These are phyloP conservation scores for Sorex fumeus DNA, from an alignment of 2,113 vertebrate species.

Conservation along the genomic window DNA sequence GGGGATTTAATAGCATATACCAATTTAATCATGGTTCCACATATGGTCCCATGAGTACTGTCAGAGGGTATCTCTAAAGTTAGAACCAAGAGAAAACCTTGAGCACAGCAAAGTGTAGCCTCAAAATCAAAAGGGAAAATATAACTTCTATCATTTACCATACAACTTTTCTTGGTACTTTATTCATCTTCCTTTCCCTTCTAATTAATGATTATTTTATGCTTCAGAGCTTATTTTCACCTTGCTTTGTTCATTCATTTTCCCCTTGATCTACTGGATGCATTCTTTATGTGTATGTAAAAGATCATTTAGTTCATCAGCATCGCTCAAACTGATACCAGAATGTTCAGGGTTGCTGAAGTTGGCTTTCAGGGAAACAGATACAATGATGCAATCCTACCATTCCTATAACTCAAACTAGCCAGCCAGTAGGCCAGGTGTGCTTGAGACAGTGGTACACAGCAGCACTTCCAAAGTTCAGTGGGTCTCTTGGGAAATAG, in stretches of 20 bases:
- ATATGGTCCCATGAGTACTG: too few relatives aligned
- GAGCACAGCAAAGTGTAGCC: too few relatives aligned
- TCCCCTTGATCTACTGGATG: too few relatives aligned
- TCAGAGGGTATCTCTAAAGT: too few relatives aligned
- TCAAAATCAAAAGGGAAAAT: too few relatives aligned
- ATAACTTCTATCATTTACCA: too few relatives aligned
- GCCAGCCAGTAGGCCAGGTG: background rate
- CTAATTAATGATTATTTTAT: background rate
- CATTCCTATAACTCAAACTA: background rate
- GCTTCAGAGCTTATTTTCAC: background rate
- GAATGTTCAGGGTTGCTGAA: background rate
- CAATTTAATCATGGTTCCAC: too few relatives aligned
- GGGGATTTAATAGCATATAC: background rate
- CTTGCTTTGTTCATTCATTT: too few relatives aligned
- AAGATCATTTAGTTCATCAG: background rate
- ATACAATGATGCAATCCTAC: background rate
- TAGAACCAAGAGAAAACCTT: too few relatives aligned
- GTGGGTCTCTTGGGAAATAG: constrained; percentile 18
- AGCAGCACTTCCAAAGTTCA: constrained; percentile 45
- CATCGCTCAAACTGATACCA: background rate
- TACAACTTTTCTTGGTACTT: too few relatives aligned
- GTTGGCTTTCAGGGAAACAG: background rate
- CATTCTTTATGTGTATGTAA: too few relatives aligned
- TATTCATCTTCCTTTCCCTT: too few relatives aligned
- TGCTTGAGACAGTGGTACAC: background rate